Conservation (phyloP, 2,113 vertebrate genomes). For the Edolisoma coerulescens region DNA sequence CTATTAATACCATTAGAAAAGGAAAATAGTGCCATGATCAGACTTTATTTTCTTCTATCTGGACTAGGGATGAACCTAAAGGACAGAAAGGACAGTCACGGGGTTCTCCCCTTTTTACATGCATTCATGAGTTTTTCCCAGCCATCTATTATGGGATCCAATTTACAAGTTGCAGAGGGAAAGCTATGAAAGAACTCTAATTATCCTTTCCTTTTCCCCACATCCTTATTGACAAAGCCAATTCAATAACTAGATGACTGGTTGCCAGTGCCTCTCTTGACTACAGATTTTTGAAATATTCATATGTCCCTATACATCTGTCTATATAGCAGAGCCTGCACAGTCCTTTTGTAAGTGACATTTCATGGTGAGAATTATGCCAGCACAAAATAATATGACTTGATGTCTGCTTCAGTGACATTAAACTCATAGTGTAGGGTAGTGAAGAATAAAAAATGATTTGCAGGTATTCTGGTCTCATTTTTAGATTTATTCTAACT, state of each 20-base stretch:
- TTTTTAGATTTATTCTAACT: constrained; percentile 1
- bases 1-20: background rate
- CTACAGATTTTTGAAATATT: constrained; percentile 64
- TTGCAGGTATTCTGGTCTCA: background rate
- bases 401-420: constrained; percentile 23
- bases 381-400: constrained; percentile 50
- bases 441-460: background rate
- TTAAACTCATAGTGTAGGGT: background rate
- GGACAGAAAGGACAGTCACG: constrained; percentile 21
- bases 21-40: background rate
- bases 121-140: constrained; percentile 43
- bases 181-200: constrained; percentile 63
- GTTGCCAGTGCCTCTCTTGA: constrained; percentile 64
- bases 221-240: constrained; percentile 59
- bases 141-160: constrained; percentile 34
- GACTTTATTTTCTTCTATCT: background rate
- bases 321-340: constrained; percentile 43
- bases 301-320: constrained; percentile 64
- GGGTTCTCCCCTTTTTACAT: background rate
- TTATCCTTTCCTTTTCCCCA: constrained; percentile 49
- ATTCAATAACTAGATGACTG: constrained; percentile 63
- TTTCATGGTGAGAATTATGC: constrained; percentile 51
- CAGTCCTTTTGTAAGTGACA: constrained; percentile 58
- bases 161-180: constrained; percentile 59
- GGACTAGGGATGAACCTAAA: background rate